phyloP scores from a whole-genome alignment of 2,113 vertebrate genomes.

The Butastur rufipennis region DNA sequence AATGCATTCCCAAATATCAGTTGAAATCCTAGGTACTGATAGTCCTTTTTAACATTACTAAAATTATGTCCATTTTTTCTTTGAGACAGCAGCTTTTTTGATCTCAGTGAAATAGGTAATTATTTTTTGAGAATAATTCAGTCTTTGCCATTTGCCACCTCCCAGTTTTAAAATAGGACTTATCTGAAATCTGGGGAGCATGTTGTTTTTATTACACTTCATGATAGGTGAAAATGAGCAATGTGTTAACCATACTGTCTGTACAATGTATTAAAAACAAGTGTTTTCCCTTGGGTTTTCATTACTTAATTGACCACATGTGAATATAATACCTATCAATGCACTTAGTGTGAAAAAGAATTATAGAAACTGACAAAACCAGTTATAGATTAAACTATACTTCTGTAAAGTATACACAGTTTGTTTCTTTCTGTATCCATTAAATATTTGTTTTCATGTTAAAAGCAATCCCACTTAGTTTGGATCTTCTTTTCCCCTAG shows the following conservation, averaged over 20 bases:
- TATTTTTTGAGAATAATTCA: not conserved
- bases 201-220: not conserved
- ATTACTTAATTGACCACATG: not conserved
- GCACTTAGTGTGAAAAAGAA: not conserved
- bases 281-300: not conserved
- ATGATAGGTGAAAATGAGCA: conserved; percentile 2
- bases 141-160: not conserved
- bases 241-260: not conserved
- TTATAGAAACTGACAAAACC: not conserved
- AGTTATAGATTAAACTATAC: not conserved
- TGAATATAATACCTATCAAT: not conserved
- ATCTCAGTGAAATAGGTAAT: not conserved
- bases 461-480: not conserved
- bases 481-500: not conserved
- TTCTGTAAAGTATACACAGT: not conserved
- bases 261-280: not conserved
- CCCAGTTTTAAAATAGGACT: not conserved
- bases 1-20: not conserved
- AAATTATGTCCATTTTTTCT: not conserved
- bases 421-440: not conserved
- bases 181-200: not conserved
- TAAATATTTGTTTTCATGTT: not conserved
- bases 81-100: not conserved
- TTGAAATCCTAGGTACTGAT: not conserved
- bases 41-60: not conserved